Evolutionary conservation across 1,140 invertebrate genomes (phyloP).

Genomic region (Drosophila albomicans): DNA sequence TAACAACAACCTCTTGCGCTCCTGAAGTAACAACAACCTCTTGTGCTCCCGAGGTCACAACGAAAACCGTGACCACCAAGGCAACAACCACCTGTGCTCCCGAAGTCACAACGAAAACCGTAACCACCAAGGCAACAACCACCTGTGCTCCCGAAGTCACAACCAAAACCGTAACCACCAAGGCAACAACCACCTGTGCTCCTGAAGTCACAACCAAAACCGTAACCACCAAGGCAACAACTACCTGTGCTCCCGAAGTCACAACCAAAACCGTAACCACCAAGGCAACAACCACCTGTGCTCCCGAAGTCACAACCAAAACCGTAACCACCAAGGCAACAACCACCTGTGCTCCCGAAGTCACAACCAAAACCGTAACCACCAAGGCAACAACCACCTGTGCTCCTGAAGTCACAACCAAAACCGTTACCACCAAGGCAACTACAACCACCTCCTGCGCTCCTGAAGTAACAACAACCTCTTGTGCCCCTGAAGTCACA

Average conservation of each 20-base stretch:
- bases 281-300: neutral
- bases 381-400: neutral
- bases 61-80: constrained; percentile 24
- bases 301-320: constrained; percentile 29
- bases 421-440: constrained; percentile 4
- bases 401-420: neutral
- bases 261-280: constrained; percentile 15
- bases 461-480: constrained; percentile 19
- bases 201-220: neutral
- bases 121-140: neutral
- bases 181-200: constrained; percentile 3
- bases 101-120: neutral
- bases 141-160: neutral
- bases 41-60: constrained; percentile 4
- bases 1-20: too few species aligned
- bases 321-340: constrained; percentile 7
- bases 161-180: constrained; percentile 15
- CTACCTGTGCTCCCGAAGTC: constrained; percentile 5
- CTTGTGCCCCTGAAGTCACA: neutral
- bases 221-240: constrained; percentile 20
- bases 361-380: neutral
- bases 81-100: constrained; percentile 27
- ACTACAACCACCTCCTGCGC: constrained; percentile 10
- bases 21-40: too few species aligned
- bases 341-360: constrained; percentile 4